phyloP scores from a whole-genome alignment of 2,797 vertebrate genomes.

The Scomberomorus guttatus region DNA sequence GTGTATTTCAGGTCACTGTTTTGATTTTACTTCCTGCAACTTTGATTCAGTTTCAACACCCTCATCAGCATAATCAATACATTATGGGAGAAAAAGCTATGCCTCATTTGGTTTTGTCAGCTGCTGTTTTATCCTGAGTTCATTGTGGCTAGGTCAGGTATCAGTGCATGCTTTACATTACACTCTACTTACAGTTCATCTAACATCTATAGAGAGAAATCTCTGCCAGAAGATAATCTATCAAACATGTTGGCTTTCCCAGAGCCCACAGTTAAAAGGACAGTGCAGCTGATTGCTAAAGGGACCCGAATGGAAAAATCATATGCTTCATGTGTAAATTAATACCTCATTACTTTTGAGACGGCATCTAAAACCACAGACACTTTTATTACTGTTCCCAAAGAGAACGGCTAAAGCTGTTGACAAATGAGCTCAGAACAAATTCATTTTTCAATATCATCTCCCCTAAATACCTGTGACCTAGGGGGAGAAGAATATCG shows the following conservation, averaged over 20 bases:
- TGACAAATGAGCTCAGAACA: constrained; percentile 51
- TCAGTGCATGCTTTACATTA: constrained; percentile 1
- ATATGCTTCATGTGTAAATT: constrained; percentile 33
- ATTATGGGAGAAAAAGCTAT: too few relatives aligned
- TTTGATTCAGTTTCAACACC: background rate
- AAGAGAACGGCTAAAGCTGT: constrained; percentile 13
- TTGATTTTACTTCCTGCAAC: too few relatives aligned
- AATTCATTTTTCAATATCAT: constrained; percentile 49
- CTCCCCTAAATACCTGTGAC: constrained; percentile 7
- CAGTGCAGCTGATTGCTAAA: constrained; percentile 36
- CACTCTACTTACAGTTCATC: constrained; percentile 37
- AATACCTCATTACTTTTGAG: constrained; percentile 36
- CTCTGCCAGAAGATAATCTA: constrained; percentile 46
- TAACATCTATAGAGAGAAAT: constrained; percentile 32
- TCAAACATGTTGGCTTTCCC: constrained; percentile 40
- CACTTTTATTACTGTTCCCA: constrained; percentile 1
- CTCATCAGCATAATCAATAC: background rate
- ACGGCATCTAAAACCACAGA: constrained; percentile 20
- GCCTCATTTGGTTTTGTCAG: background rate
- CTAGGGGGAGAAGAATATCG: constrained; percentile 34
- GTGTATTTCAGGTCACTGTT: too few relatives aligned
- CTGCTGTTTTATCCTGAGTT: constrained; percentile 14
- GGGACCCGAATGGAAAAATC: constrained; percentile 38
- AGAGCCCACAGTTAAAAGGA: constrained; percentile 54
- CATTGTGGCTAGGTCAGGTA: constrained; percentile 7